Percentiles rank a stretch among this genome's conserved stretches.
phyloP scores from a whole-genome alignment of 53 echinoderm and acorn worm species.

The Paelopatides confundens region DNA sequence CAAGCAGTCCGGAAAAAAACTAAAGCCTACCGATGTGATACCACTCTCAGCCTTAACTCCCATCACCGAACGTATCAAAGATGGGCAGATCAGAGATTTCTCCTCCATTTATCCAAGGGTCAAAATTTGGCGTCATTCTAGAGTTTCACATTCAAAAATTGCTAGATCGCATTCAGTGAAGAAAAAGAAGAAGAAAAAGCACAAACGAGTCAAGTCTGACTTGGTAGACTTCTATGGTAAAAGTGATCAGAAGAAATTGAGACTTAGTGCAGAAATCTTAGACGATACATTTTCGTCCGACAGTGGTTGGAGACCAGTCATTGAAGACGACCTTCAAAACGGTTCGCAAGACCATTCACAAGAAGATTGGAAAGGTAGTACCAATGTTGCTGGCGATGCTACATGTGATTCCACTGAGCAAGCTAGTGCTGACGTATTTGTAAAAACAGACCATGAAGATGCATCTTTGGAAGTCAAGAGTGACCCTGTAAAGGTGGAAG shows the following conservation, averaged over 20 bases:
- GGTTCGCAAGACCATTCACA: not conserved
- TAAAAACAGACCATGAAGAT: not conserved
- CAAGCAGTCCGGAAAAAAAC: slow-evolving; percentile 89
- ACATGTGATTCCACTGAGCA: not conserved
- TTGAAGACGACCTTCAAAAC: not conserved
- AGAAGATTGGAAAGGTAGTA: not conserved
- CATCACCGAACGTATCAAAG: slow-evolving; percentile 41
- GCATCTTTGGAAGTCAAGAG: not conserved
- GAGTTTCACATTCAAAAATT: not conserved
- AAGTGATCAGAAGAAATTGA: not conserved
- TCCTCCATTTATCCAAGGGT: not conserved
- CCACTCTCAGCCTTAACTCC: slow-evolving; percentile 86
- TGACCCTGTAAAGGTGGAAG: not conserved
- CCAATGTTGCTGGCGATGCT: not conserved
- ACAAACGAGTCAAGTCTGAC: slow-evolving; percentile 48
- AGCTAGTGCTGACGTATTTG: not conserved
- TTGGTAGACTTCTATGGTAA: slow-evolving; percentile 88
- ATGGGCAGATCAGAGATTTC: slow-evolving; percentile 20
- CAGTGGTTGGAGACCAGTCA: not conserved
- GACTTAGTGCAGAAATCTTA: not conserved
- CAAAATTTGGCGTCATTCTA: not conserved
- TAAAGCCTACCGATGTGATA: slow-evolving; percentile 94
- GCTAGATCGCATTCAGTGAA: not conserved
- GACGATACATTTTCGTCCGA: not conserved
- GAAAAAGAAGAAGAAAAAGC: not conserved